Conservation (phyloP, 2,797 vertebrate species). For the Linurgus olivaceus region DNA sequence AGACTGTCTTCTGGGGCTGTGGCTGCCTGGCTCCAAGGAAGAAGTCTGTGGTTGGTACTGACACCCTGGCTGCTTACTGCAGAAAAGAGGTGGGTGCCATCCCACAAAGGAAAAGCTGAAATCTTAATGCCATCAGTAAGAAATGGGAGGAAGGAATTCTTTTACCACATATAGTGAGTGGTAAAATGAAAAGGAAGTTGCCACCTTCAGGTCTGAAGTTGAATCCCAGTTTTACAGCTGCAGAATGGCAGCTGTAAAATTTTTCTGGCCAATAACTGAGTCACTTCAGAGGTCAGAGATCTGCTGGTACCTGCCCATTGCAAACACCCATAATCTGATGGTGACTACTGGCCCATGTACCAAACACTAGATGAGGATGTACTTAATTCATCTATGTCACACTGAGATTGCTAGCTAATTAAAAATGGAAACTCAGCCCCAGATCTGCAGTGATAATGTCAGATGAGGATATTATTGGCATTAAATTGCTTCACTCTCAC, state of each 20-base stretch:
- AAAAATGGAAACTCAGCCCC: not conserved
- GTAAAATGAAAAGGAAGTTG: not conserved
- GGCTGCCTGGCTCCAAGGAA: not conserved
- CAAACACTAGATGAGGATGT: not conserved
- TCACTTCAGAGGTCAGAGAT: not conserved
- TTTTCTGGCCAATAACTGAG: not conserved
- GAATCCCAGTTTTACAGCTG: not conserved
- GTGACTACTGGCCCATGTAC: not conserved
- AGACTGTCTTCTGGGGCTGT: not conserved
- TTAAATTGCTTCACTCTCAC: not conserved
- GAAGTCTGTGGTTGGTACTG: not conserved
- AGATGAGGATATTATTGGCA: slow-evolving; percentile 2
- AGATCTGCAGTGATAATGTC: not conserved
- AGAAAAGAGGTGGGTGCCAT: not conserved
- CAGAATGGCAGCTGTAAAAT: not conserved
- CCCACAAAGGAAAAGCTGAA: not conserved
- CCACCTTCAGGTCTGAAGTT: not conserved
- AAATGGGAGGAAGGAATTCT: not conserved
- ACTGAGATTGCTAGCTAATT: not conserved
- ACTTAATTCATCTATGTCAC: not conserved
- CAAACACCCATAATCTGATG: not conserved
- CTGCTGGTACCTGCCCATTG: not conserved
- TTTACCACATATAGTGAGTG: not conserved
- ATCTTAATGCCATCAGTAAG: not conserved
- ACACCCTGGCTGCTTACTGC: not conserved